Evolutionary conservation across 2,113 vertebrate species (phyloP), one percentile per base, ranked within the genome.

Genomic region (Sigmodon hispidus): DNA sequence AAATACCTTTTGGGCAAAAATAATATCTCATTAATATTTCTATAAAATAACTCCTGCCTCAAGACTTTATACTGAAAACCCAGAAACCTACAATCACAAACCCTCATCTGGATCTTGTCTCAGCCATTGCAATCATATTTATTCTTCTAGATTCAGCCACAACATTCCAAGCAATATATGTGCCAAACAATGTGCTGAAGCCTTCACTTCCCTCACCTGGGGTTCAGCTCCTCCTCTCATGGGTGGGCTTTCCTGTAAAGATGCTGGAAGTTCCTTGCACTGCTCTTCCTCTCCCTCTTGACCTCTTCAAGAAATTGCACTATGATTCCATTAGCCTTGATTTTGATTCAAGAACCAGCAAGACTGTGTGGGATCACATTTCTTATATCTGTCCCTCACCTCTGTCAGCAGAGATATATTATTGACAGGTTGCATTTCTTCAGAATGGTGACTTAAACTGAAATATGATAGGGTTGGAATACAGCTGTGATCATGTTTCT

Each of bases 1-100:
- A 94, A 86, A 55, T 73, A 1, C 59, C 48, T 69, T 89, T 97
- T 73, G 59, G 21, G 17, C 55, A 45, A 73, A 94, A 91, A 89
- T 48, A 93, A 83, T 61, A 43, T 31, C 48, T 89, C 55, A 93
- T 50, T 76, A 50, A 55, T 76, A 76, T 84, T 93, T 77, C 72
- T 91, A 13, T 73, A 83, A 89, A 93, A 85, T 17, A 90, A 81
- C 45, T 50, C 31, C 10, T 16, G 0, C 1, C 48, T 52, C 40
- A 65, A 10, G 45, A 69, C 57, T 43, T 87, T 11, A 57, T 0
- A 65, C 4, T 21, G n/a, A 21, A 34, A 21, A 15, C 16, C 7
- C 72, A 21, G 36, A 67, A 86, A 72, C 34, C 36, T 26, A 15
- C 2, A 15, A 80, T 52, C 24, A 5, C 0, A 1, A 83, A 87